A percentile compares a stretch with the other conserved stretches of the same genome.
phyloP scores from a whole-genome alignment of 1,140 invertebrate species.

The Halesus radiatus region DNA sequence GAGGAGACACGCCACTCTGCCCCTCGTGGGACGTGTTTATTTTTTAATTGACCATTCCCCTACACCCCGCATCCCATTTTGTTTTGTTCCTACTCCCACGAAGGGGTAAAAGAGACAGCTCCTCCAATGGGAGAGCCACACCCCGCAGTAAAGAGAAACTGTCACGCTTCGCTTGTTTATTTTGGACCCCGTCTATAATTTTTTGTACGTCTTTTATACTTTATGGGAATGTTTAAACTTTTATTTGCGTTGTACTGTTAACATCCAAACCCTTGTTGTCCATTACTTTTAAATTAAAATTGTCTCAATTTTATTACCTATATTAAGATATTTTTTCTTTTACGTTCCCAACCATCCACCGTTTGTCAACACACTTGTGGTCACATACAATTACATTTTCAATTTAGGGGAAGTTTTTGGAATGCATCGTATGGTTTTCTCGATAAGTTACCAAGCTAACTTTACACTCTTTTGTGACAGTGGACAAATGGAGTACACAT shows the following conservation, averaged over 20 bases:
- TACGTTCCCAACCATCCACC: background rate
- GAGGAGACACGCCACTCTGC: slow-evolving; percentile 2
- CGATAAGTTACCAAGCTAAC: background rate
- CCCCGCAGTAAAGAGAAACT: slow-evolving; percentile 30
- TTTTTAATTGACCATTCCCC: slow-evolving; percentile 55
- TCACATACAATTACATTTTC: background rate
- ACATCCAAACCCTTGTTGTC: background rate
- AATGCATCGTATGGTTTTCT: background rate
- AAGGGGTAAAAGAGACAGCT: slow-evolving; percentile 6
- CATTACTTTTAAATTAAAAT: slow-evolving; percentile 9
- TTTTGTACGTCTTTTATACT: slow-evolving; percentile 24
- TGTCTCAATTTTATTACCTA: background rate
- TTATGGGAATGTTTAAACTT: slow-evolving; percentile 29
- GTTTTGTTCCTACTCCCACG: background rate
- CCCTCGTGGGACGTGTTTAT: slow-evolving; percentile 53
- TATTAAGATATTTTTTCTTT: background rate
- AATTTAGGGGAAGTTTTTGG: background rate
- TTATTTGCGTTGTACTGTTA: slow-evolving; percentile 26
- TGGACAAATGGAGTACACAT: slow-evolving; percentile 19
- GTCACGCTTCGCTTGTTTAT: slow-evolving; percentile 37
- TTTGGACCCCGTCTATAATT: slow-evolving; percentile 20
- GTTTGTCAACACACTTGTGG: background rate
- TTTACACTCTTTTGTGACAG: background rate
- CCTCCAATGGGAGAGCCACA: background rate
- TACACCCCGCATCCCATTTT: slow-evolving; percentile 10